Percentiles rank a stretch among this genome's conserved stretches.
Evolutionary conservation across 23 tunicate genomes (phyloP).

Genomic region (Ascidia mentula): DNA sequence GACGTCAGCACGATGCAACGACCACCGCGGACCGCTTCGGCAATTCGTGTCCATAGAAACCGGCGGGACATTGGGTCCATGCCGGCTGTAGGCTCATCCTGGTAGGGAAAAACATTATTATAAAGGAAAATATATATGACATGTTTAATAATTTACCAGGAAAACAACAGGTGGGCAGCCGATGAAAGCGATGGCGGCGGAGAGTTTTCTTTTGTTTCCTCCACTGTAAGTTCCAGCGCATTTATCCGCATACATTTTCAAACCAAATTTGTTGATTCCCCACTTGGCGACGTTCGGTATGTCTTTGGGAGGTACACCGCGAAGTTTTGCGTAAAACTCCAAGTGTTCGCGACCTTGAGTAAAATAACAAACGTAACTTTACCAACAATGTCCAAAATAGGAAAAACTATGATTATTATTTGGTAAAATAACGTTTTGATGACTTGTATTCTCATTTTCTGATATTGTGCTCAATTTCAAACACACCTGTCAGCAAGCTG

Average conservation of each 20-base stretch:
- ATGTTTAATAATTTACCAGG: conserved; percentile 40
- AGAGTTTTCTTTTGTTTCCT: conserved; percentile 91
- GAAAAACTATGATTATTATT: no score
- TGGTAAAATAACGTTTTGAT: no score
- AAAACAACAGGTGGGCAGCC: conserved; percentile 90
- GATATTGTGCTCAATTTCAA: neutral
- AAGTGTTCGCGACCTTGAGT: conserved; percentile 96
- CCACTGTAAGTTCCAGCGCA: conserved; percentile 98
- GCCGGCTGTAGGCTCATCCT: conserved; percentile 99
- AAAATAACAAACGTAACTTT: no score
- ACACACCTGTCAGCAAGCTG: conserved; percentile 69
- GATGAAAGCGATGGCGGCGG: conserved; percentile 98
- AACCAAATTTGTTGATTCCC: conserved; percentile 80
- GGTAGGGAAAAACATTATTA: neutral
- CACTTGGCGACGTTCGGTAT: conserved; percentile 72
- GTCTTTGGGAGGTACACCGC: conserved; percentile 89
- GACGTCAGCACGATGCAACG: conserved; percentile 92
- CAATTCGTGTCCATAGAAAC: conserved; percentile 83
- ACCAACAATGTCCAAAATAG: no score
- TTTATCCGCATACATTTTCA: conserved; percentile 68
- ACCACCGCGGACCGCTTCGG: conserved; percentile 74
- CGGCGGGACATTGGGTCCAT: conserved; percentile 95
- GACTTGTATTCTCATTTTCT: no score
- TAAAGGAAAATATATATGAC: neutral
- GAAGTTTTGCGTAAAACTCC: conserved; percentile 78